These are phyloP conservation scores for Xylocampa areola DNA, from an alignment of 2,888 invertebrate genomes.

Conservation along the genomic window DNA sequence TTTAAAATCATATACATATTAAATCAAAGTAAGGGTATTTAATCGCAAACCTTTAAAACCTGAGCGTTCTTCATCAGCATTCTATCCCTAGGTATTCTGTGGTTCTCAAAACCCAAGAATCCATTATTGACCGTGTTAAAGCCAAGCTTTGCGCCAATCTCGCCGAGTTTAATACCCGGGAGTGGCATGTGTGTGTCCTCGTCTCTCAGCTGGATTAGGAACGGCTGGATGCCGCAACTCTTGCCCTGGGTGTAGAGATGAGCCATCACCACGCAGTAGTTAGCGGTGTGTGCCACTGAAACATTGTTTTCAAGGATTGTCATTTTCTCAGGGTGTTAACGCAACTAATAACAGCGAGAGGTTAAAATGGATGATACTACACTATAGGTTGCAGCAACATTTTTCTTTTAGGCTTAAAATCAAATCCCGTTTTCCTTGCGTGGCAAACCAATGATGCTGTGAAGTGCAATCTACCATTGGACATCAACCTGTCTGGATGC, in stretches of 20 bases:
- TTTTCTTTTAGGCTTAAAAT: too few species aligned
- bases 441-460: too few species aligned
- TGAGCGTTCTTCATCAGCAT: conserved; percentile 98
- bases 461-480: too few species aligned
- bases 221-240: conserved; percentile 96
- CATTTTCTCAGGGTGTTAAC: too few species aligned
- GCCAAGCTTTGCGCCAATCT: conserved; percentile 97
- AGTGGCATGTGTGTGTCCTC: conserved; percentile 96
- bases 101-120: conserved; percentile 95
- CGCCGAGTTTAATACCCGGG: conserved; percentile 96
- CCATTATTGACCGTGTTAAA: conserved; percentile 98
- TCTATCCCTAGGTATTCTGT: conserved; percentile 95
- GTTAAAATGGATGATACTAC: too few species aligned
- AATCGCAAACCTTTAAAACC: conserved; percentile 89
- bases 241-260: conserved; percentile 95
- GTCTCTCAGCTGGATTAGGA: conserved; percentile 96
- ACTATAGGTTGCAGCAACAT: too few species aligned
- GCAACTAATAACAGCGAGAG: too few species aligned
- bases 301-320: background rate
- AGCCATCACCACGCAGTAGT: conserved; percentile 97
- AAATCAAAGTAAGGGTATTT: too few species aligned
- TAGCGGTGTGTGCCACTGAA: conserved; percentile 97
- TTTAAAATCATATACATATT: too few species aligned
- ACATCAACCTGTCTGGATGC: too few species aligned
- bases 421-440: too few species aligned